Conservation (phyloP, 1,140 invertebrate genomes). For the Orius insidiosus region DNA sequence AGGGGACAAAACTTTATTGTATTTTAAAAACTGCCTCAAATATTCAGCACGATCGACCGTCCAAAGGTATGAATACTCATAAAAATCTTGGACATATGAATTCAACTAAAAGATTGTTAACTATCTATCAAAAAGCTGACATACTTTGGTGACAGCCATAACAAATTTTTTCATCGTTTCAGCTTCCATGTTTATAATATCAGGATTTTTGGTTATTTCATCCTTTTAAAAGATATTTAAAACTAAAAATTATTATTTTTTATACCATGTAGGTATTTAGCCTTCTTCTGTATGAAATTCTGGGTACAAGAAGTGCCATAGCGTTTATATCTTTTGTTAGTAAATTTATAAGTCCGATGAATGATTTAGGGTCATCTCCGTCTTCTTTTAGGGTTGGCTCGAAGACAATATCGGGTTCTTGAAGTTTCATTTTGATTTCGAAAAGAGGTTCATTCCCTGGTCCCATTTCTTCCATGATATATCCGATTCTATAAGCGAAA, state of each 20-base stretch:
- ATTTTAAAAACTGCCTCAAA: conserved; percentile 44
- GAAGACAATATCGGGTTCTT: conserved; percentile 41
- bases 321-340: conserved; percentile 42
- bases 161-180: conserved; percentile 13
- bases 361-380: conserved; percentile 34
- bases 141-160: conserved; percentile 12
- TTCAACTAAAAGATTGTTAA: conserved; percentile 15
- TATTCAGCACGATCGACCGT: conserved; percentile 40
- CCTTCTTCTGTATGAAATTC: conserved; percentile 15
- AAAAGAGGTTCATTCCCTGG: conserved; percentile 30
- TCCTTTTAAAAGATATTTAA: too few relatives aligned
- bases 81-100: conserved; percentile 17
- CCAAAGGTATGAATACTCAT: conserved; percentile 42
- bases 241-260: conserved; percentile 6
- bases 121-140: background rate
- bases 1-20: conserved; percentile 36
- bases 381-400: conserved; percentile 36
- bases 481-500: conserved; percentile 25
- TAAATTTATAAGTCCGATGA: conserved; percentile 36
- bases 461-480: conserved; percentile 30
- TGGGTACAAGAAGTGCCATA: conserved; percentile 25
- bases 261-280: conserved; percentile 17
- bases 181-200: conserved; percentile 12
- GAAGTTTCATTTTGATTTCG: conserved; percentile 43
- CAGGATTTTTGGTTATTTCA: conserved; percentile 14